Percentiles rank a stretch among this genome's conserved stretches.
Conservation (phyloP, 2,797 vertebrate species). For the Luscinia luscinia region DNA sequence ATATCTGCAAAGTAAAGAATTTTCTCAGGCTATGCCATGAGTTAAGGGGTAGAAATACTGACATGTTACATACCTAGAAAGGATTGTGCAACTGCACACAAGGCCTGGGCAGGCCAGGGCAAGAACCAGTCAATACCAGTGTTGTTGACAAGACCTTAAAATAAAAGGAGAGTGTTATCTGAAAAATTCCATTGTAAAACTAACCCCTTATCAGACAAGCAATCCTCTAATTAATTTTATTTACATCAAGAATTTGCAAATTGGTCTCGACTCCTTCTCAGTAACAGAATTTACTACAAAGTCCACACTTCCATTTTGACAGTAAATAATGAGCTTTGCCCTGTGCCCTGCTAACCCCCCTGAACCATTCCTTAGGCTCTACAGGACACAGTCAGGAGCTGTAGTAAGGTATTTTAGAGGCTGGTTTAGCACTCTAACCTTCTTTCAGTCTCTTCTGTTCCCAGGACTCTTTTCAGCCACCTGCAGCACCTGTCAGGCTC, state of each 20-base stretch:
- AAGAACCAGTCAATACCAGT: slow-evolving; percentile 98
- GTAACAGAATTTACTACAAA: neutral
- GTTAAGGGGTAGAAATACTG: neutral
- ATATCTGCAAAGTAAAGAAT: neutral
- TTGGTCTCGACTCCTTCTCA: neutral
- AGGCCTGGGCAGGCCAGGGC: slow-evolving; percentile 93
- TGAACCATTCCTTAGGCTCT: neutral
- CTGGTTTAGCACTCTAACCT: neutral
- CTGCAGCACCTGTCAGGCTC: neutral
- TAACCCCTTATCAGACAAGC: neutral
- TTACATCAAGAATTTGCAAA: neutral
- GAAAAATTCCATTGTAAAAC: neutral
- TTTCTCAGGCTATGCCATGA: neutral
- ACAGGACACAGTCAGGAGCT: neutral
- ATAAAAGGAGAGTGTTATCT: neutral
- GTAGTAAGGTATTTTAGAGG: neutral
- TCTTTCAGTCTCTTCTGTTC: neutral
- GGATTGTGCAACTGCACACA: slow-evolving; percentile 90
- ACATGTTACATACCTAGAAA: slow-evolving; percentile 85
- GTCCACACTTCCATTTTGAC: neutral
- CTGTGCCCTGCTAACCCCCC: neutral
- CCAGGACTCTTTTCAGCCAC: neutral
- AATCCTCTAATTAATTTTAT: neutral
- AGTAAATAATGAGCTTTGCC: neutral
- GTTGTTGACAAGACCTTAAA: slow-evolving; percentile 93